These are phyloP conservation scores for Clupea harengus DNA, from an alignment of 2,113 vertebrate genomes.

Conservation along the genomic window DNA sequence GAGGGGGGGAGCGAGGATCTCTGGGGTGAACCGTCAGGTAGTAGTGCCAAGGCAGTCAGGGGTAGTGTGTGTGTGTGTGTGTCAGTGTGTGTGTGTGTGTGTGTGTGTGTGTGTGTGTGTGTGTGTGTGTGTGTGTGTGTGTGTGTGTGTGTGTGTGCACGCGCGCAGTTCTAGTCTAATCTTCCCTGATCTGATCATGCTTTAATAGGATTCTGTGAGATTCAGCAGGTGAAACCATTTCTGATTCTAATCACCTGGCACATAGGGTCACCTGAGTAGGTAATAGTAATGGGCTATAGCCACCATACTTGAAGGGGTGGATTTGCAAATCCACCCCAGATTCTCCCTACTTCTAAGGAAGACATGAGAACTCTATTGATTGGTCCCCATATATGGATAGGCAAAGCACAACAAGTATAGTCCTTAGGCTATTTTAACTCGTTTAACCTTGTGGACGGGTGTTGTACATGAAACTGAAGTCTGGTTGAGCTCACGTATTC, in stretches of 20 bases:
- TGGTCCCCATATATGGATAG: neutral
- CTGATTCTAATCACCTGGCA: neutral
- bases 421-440: neutral
- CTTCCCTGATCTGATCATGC: constrained; percentile 36
- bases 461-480: neutral
- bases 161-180: constrained; percentile 20
- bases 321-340: neutral
- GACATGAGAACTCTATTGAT: neutral
- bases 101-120: neutral
- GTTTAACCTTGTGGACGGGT: neutral
- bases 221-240: constrained; percentile 18
- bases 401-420: neutral
- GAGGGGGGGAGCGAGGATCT: neutral
- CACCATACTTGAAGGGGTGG: neutral
- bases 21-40: neutral
- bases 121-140: neutral
- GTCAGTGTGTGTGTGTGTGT: neutral
- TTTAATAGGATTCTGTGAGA: constrained; percentile 21
- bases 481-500: neutral
- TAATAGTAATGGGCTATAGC: neutral
- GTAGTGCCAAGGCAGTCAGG: neutral
- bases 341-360: neutral
- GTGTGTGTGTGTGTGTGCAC: neutral
- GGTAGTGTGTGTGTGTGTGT: neutral
- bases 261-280: neutral